Evolutionary conservation across 2,888 invertebrate genomes (phyloP).

Genomic region (Tethea ocularis): DNA sequence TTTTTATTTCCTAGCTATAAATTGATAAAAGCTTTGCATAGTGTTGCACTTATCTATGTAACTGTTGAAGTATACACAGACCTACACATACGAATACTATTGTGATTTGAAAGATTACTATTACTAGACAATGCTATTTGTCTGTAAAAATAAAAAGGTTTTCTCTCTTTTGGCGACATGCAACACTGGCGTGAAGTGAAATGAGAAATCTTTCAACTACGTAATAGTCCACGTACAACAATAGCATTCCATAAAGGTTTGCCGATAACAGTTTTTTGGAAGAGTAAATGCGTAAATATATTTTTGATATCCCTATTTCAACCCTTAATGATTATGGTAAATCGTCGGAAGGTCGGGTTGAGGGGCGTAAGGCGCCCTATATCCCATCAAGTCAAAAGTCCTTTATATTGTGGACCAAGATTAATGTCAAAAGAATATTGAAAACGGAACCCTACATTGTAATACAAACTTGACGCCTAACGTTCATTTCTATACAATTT

Average conservation of each 20-base stretch:
- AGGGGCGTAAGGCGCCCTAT: slow-evolving; percentile 39
- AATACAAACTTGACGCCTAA: background rate
- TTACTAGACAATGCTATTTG: too few species aligned
- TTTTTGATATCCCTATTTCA: slow-evolving; percentile 32
- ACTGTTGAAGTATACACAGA: too few species aligned
- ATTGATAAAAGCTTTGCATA: background rate
- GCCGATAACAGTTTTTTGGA: background rate
- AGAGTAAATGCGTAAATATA: slow-evolving; percentile 11
- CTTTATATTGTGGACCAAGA: slow-evolving; percentile 16
- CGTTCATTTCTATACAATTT: background rate
- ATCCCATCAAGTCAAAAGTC: slow-evolving; percentile 38
- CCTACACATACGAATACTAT: background rate
- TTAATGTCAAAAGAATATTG: slow-evolving; percentile 9
- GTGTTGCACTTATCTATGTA: too few species aligned
- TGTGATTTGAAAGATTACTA: background rate
- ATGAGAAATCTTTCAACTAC: background rate
- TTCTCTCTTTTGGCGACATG: background rate
- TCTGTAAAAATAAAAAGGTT: slow-evolving; percentile 2
- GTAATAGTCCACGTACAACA: background rate
- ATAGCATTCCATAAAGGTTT: background rate
- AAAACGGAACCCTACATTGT: background rate
- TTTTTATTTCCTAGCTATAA: background rate
- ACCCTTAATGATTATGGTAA: slow-evolving; percentile 30
- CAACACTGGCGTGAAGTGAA: slow-evolving; percentile 13
- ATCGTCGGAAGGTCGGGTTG: slow-evolving; percentile 41